Base-by-base conservation (phyloP, 2,797 vertebrate species). In the Tamandua tetradactyla region DNA sequence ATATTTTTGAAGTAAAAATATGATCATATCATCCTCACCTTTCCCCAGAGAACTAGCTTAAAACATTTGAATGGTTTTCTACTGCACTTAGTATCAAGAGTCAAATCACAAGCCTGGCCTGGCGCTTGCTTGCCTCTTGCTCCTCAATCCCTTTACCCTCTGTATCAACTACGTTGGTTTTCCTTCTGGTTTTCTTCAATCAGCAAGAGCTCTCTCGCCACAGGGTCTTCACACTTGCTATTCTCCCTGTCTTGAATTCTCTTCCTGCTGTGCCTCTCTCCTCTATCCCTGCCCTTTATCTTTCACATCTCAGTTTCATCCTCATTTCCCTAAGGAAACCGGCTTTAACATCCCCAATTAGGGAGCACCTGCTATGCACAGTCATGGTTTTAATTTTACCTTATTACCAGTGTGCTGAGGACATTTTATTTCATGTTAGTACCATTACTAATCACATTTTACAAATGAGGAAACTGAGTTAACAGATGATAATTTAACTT, bases 1-100 rank as follows among this genome's bases (percentile, higher is more conserved):
- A 30, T 62, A 32, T 27, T 86, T 81, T 66, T 87, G 82, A 89
- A 82, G 91, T 84, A 23, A 23, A 87, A 83, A 94, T 68, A 32
- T 15, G 30, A 42, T 57, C 17, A 69, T 27, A 69, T 57, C 30
- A 85, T 15, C 20, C 25, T 30, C 32, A 20, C 30, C 30, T 62
- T 74, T 35, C 23, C 14, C 32, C 66, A 66, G 52, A n/a, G 9
- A 44, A 0, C 3, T 35, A 62, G 25, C 25, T 85, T 52, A 61
- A 94, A 88, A 80, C 68, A 75, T 69, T 61, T 55, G 79, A 88
- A 68, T 75, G 27, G 4, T 71, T 82, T 42, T 71, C 30, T 20
- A 42, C 4, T 30, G 12, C 3, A 49, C 23, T 68, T 62, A 32
- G 25, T 42, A 49, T 57, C 11, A 62, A 89, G 68, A 76, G 27